A percentile compares a stretch with the other conserved stretches of the same genome.
These are phyloP conservation scores for Meghimatium bilineatum DNA, from an alignment of 2,888 invertebrate genomes.

Conservation along the genomic window DNA sequence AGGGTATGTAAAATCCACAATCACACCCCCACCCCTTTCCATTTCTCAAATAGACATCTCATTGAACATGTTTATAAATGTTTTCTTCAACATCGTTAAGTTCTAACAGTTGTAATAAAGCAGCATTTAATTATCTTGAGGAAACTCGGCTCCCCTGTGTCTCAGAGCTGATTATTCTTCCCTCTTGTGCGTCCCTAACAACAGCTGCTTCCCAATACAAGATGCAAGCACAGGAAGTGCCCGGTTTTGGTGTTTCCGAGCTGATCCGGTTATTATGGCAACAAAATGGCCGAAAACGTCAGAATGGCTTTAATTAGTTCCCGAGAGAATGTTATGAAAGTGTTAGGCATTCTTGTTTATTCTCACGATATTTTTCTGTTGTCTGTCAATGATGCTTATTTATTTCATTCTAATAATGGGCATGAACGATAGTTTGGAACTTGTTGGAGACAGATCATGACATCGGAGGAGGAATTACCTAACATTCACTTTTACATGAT, in stretches of 20 bases:
- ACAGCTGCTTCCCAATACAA: conserved; percentile 24
- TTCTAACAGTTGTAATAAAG: background rate
- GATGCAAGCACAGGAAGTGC: conserved; percentile 3
- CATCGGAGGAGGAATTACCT: too few species aligned
- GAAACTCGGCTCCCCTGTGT: conserved; percentile 1
- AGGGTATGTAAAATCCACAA: too few species aligned
- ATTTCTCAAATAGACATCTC: too few species aligned
- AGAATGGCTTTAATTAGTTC: conserved; percentile 20
- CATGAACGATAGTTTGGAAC: too few species aligned
- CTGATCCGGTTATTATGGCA: conserved; percentile 14
- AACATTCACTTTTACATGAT: too few species aligned
- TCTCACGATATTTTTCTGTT: background rate
- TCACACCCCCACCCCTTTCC: too few species aligned
- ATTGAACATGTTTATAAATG: too few species aligned
- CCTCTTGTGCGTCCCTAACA: conserved; percentile 37
- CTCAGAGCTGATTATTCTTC: conserved; percentile 28
- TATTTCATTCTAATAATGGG: too few species aligned
- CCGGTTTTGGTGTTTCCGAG: background rate
- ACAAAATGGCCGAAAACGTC: background rate
- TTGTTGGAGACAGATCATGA: too few species aligned
- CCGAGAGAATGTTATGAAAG: background rate
- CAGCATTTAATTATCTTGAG: conserved; percentile 17
- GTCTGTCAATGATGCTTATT: too few species aligned
- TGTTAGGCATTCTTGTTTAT: background rate
- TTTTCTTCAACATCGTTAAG: too few species aligned